Base-by-base conservation (phyloP, 2,888 invertebrate genomes). In the Melolontha melolontha region DNA sequence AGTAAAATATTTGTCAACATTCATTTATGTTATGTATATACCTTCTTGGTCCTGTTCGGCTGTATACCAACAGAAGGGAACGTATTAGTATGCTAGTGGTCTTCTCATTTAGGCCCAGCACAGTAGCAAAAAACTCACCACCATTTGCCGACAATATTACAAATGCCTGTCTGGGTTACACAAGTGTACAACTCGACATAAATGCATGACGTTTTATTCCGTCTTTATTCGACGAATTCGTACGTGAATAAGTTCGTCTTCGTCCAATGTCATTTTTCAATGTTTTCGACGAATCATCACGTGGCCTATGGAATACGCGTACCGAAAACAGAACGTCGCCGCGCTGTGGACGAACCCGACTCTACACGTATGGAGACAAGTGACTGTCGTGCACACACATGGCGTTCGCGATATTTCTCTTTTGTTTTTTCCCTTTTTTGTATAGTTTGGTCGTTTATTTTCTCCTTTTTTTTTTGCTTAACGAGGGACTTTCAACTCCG, bases 261-360 rank as follows among this genome's bases (percentile, higher is more conserved):
- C 54, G 54, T 54, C 63, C 14, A 65, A 16, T 39, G 34, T 16
- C 11, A 16, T 54, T 39, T 54, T 27, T 14, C 62, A 67, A 70
- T 69, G 70, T 71, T 70, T 73, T 44, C 73, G 71, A 55, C 73
- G 71, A 70, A 72, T 57, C 27, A 68, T 71, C 74, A 70, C 73
- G 75, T 75, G 75, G 75, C 73, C 73, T 75, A 75, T 75, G 74
- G 74, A 70, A 72, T 68, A 64, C 50, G 78, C 80, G 79, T 80
- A 79, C 54, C 80, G 80, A 81, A 79, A 80, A 81, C 29, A 41
- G 64, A 47, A 29, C 42, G 55, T n/a, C 41, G 40, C n/a, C 14
- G 16, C 40, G 49, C 8, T 17, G 34, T 34, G 34, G 34, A 34
- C 34, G 50, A 50, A 50, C 50, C 7, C 50, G 17, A n/a, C 6